Conservation (phyloP, 2,888 invertebrate species). For the Drosophila picticornis region DNA sequence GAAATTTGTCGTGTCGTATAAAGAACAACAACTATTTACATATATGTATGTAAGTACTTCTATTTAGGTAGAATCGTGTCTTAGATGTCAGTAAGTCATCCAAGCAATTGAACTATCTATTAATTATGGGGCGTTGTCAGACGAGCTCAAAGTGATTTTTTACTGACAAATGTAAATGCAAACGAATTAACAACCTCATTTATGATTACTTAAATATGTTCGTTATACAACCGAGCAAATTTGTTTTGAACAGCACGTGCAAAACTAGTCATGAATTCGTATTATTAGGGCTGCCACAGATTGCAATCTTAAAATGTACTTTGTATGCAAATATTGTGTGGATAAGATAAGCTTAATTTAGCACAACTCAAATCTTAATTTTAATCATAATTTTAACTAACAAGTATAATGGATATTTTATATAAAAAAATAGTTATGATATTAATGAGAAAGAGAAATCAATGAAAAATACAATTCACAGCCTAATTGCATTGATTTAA, state of each 20-base stretch:
- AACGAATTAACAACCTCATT: conserved; percentile 48
- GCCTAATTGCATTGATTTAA: background rate
- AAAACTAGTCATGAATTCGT: conserved; percentile 6
- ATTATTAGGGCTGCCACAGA: background rate
- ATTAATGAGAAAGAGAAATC: background rate
- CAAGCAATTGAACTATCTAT: conserved; percentile 57
- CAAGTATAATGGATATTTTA: background rate
- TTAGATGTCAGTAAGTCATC: conserved; percentile 68
- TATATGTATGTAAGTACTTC: conserved; percentile 11
- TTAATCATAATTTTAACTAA: background rate
- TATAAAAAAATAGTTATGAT: background rate
- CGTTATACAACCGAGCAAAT: background rate
- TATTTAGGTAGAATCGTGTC: conserved; percentile 56
- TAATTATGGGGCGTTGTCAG: conserved; percentile 57
- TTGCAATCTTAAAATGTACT: background rate
- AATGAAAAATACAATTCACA: background rate
- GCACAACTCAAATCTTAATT: background rate
- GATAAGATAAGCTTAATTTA: background rate
- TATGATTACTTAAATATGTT: conserved; percentile 7
- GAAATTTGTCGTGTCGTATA: conserved; percentile 25
- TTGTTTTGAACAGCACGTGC: background rate
- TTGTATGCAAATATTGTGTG: background rate
- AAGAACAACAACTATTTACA: conserved; percentile 19
- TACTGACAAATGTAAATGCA: conserved; percentile 5
- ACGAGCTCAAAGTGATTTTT: conserved; percentile 19